phyloP scores from a whole-genome alignment of 2,797 vertebrate genomes.

The Macrochelys suwanniensis region DNA sequence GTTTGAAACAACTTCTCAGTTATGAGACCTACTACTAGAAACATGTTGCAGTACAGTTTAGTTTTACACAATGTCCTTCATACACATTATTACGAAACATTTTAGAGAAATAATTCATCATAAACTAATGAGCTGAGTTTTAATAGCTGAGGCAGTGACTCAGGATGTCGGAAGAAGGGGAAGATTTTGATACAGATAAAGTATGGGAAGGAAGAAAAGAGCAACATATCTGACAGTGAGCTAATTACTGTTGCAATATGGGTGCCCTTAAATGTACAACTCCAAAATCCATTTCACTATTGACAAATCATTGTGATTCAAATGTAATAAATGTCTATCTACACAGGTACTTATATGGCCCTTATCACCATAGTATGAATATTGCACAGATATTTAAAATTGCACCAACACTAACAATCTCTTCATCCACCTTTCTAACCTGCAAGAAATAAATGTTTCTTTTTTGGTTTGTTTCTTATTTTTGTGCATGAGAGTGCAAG shows the following conservation, averaged over 20 bases:
- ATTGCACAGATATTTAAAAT: background rate
- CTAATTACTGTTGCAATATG: background rate
- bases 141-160: slow-evolving; percentile 3
- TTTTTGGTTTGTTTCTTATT: background rate
- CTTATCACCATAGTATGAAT: background rate
- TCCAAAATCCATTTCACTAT: background rate
- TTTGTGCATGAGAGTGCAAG: background rate
- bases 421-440: background rate
- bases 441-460: background rate
- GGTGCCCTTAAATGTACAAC: background rate
- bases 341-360: background rate
- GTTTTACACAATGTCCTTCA: background rate
- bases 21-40: background rate
- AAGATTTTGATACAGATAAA: background rate
- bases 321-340: background rate
- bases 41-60: background rate
- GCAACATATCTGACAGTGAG: background rate
- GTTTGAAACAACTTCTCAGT: background rate
- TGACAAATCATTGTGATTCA: background rate
- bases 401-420: background rate
- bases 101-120: background rate
- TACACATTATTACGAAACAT: background rate
- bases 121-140: background rate
- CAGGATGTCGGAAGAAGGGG: background rate
- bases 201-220: rapidly evolving